Conservation (phyloP, 2,888 invertebrate genomes). For the Tryphoninae sp. region DNA sequence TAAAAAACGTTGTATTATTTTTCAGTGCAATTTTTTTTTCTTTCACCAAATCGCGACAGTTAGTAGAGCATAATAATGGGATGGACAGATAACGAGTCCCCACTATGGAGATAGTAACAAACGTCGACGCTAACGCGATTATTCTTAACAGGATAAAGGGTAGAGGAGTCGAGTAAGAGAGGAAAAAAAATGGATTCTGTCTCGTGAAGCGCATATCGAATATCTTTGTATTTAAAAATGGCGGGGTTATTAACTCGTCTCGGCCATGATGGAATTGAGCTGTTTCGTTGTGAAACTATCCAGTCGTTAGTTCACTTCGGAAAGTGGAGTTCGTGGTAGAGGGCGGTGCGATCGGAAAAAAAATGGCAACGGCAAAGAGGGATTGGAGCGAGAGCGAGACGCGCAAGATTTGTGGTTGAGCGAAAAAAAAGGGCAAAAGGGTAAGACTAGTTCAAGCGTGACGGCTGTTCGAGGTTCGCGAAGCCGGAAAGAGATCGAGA, state of each 20-base stretch:
- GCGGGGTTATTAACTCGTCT: neutral
- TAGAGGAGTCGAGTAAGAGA: neutral
- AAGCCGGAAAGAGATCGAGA: slow-evolving; percentile 19
- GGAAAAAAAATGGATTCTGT: neutral
- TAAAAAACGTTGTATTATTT: slow-evolving; percentile 3
- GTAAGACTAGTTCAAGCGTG: neutral
- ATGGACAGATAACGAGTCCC: neutral
- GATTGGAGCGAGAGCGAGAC: slow-evolving; percentile 61
- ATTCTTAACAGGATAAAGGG: neutral
- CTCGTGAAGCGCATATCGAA: neutral
- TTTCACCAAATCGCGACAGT: neutral
- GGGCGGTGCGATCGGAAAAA: slow-evolving; percentile 44
- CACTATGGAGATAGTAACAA: neutral
- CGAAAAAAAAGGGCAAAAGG: neutral
- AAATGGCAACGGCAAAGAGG: slow-evolving; percentile 56
- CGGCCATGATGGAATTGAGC: neutral
- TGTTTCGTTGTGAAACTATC: neutral
- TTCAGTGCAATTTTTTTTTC: neutral
- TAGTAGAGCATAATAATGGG: neutral
- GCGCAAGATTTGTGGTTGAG: neutral
- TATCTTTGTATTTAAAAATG: no score
- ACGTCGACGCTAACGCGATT: slow-evolving; percentile 1
- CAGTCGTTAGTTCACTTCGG: slow-evolving; percentile 20
- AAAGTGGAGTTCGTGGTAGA: slow-evolving; percentile 22
- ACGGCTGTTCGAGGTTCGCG: slow-evolving; percentile 31